Percentiles rank a stretch among this genome's conserved stretches.
Conservation (phyloP, 2,113 vertebrate species). For the Pholis gunnellus region DNA sequence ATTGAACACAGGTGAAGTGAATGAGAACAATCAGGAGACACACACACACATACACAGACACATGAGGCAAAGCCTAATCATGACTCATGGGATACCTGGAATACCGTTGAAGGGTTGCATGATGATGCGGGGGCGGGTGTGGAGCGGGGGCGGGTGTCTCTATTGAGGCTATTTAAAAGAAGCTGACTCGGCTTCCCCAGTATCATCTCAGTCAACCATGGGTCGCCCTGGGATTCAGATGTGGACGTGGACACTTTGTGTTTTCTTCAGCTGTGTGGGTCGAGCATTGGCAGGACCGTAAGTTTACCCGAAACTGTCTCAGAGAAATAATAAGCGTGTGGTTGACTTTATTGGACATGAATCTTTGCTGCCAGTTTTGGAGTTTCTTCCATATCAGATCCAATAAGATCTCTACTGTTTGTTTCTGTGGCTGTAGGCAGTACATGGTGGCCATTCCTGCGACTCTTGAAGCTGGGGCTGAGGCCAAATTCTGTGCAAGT, state of each 20-base stretch:
- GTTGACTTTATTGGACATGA: background rate
- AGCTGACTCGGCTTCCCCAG: slow-evolving; percentile 19
- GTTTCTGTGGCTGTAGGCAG: slow-evolving; percentile 44
- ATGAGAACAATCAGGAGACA: no score
- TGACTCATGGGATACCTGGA: background rate
- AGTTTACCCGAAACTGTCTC: slow-evolving; percentile 37
- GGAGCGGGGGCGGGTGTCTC: background rate
- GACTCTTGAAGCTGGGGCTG: slow-evolving; percentile 71
- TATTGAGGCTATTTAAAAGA: slow-evolving; percentile 52
- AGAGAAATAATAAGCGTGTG: background rate
- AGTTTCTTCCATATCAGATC: background rate
- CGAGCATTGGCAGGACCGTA: slow-evolving; percentile 58
- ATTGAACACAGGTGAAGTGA: no score
- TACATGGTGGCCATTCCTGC: slow-evolving; percentile 79
- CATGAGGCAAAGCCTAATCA: no score
- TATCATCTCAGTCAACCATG: slow-evolving; percentile 63
- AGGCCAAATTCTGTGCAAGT: slow-evolving; percentile 70
- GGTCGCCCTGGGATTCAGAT: slow-evolving; percentile 40
- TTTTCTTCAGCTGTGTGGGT: slow-evolving; percentile 47
- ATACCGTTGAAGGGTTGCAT: background rate
- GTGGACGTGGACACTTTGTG: slow-evolving; percentile 58
- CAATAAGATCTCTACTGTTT: background rate
- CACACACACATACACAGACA: no score
- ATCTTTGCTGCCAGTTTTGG: background rate
- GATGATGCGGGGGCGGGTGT: background rate